Base-by-base conservation (phyloP, 2,797 vertebrate genomes). In the Arctocebus calabarensis region DNA sequence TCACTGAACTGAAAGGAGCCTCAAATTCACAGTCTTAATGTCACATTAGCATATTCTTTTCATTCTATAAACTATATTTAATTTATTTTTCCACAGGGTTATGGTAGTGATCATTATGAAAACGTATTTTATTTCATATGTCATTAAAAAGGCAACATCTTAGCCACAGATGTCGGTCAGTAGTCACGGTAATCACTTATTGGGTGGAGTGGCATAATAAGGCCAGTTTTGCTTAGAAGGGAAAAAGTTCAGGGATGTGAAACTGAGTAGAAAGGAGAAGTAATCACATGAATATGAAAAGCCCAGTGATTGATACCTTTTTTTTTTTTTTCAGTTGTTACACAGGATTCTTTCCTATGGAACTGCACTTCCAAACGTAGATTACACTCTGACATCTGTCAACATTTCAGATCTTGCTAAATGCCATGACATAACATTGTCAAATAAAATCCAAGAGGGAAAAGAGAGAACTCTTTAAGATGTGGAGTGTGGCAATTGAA, bases 31-130 rank as follows among this genome's bases (percentile, higher is more conserved):
- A 79, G 32, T 64, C 29, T 95, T 95, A 98, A 97, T 97, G 96
- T 95, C 96, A 98, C 90, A 97, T 98, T 97, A 97, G 82, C 97
- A 97, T 98, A 97, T 91, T 62, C 64, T 96, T 95, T 97, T 96
- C 96, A 94, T 96, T 96, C 88, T 94, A 40, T 96, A 94, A 95
- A 83, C 86, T 95, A 48, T 82, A 91, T 94, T 96, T 96, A 88
- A 97, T 95, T 96, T 94, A 78, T 91, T 97, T 95, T 90, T 68
- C 91, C 87, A 73, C 37, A 64, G 73, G 74, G 86, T 79, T 95
- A 81, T 96, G 59, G 83, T 93, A 92, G 40, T 94, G 94, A 97
- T 97, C 94, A 92, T 96, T 95, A 82, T 74, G 20, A 97, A 96
- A 95, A 85, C 10, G 29, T 94, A 55, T 89, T 87, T 97, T 96